phyloP scores from a whole-genome alignment of 2,113 vertebrate species.

The Dasyornis broadbenti region DNA sequence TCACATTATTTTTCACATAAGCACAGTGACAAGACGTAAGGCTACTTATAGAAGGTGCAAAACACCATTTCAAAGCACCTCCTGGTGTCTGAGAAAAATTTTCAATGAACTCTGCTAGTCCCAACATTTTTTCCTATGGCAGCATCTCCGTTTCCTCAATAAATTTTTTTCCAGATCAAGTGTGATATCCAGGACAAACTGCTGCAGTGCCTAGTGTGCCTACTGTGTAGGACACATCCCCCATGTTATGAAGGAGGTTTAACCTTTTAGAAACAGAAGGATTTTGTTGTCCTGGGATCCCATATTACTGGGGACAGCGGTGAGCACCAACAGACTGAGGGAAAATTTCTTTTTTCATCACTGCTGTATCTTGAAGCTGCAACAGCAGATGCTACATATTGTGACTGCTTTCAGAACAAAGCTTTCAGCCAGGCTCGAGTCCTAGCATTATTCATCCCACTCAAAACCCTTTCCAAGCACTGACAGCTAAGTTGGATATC shows the following conservation, averaged over 20 bases:
- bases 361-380: neutral
- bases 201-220: no score
- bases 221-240: neutral
- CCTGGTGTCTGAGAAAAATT: neutral
- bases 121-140: neutral
- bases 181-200: neutral
- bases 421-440: neutral
- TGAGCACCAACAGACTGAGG: neutral
- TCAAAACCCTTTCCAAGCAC: neutral
- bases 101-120: neutral
- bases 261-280: neutral
- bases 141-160: neutral
- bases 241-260: neutral
- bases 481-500: neutral
- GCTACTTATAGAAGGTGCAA: neutral
- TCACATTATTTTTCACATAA: neutral
- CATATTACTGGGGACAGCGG: neutral
- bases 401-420: neutral
- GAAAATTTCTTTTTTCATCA: neutral
- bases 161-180: neutral
- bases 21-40: neutral
- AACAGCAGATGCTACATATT: neutral
- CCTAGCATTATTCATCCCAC: neutral
- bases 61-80: neutral
- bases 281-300: neutral